A percentile compares a stretch with the other conserved stretches of the same genome.
Evolutionary conservation across 1,140 invertebrate genomes (phyloP).

Genomic region (Pemphigus obesinymphae): DNA sequence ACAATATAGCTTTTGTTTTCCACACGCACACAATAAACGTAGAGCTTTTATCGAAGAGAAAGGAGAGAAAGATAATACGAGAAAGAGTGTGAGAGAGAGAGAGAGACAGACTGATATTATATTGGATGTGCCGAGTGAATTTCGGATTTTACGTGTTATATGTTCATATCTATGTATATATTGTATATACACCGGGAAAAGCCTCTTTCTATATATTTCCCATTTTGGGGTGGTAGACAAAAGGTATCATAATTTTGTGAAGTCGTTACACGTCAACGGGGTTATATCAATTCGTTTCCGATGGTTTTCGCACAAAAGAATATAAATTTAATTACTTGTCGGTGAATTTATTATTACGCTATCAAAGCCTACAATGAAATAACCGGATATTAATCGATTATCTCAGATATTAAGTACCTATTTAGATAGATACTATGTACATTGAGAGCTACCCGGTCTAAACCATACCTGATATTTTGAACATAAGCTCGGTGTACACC

Average conservation of each 20-base stretch:
- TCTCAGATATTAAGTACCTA: too few species aligned
- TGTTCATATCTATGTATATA: neutral
- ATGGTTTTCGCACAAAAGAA: constrained; percentile 2
- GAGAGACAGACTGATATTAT: constrained; percentile 4
- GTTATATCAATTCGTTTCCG: neutral
- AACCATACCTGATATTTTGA: too few species aligned
- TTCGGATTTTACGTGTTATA: constrained; percentile 12
- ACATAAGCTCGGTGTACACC: too few species aligned
- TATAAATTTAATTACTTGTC: constrained; percentile 9
- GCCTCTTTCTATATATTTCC: neutral
- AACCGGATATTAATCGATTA: too few species aligned
- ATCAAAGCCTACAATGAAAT: too few species aligned
- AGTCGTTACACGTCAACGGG: neutral
- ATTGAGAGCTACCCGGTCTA: too few species aligned
- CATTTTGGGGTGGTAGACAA: neutral
- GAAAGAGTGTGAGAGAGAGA: neutral
- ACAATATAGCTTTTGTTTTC: constrained; percentile 28
- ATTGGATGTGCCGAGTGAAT: constrained; percentile 18
- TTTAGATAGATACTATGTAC: too few species aligned
- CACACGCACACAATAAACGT: constrained; percentile 12
- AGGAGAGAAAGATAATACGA: too few species aligned
- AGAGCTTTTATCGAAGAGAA: neutral
- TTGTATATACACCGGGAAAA: neutral
- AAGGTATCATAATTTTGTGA: constrained; percentile 11
- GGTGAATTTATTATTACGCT: too few species aligned